Conservation (phyloP, 2,888 invertebrate species). For the Poecilus cupreus region DNA sequence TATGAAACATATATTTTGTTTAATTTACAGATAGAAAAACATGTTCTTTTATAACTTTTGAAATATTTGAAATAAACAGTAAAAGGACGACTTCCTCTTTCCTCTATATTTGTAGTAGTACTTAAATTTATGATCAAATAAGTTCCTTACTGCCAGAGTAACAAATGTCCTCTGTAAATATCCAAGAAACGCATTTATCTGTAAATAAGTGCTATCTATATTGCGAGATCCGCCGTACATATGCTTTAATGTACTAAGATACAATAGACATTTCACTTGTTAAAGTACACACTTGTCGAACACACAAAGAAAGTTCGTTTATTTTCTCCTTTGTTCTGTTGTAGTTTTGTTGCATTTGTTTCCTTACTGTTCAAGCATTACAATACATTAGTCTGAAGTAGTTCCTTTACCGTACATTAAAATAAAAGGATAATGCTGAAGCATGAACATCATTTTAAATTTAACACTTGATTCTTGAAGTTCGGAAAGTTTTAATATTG, state of each 20-base stretch:
- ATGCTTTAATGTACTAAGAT: slow-evolving; percentile 1
- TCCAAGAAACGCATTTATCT: neutral
- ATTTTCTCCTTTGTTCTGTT: slow-evolving; percentile 5
- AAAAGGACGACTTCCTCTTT: neutral
- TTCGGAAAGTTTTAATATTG: no score
- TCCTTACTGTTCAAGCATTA: neutral
- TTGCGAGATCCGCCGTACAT: neutral
- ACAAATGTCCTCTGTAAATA: slow-evolving; percentile 10
- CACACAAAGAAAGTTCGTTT: slow-evolving; percentile 25
- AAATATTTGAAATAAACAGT: neutral
- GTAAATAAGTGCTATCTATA: slow-evolving; percentile 10
- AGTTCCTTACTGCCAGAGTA: neutral
- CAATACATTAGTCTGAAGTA: neutral
- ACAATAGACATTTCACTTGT: neutral
- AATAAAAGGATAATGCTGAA: no score
- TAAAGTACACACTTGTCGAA: slow-evolving; percentile 21
- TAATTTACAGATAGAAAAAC: no score
- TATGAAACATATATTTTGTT: no score
- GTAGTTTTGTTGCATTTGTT: neutral
- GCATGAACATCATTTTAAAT: no score
- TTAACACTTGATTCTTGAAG: no score
- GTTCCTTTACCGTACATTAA: neutral
- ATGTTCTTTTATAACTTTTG: no score
- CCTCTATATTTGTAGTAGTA: neutral
- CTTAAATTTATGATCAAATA: slow-evolving; percentile 15